Base-by-base conservation (phyloP, 2,888 invertebrate genomes). In the Parnassius apollo region DNA sequence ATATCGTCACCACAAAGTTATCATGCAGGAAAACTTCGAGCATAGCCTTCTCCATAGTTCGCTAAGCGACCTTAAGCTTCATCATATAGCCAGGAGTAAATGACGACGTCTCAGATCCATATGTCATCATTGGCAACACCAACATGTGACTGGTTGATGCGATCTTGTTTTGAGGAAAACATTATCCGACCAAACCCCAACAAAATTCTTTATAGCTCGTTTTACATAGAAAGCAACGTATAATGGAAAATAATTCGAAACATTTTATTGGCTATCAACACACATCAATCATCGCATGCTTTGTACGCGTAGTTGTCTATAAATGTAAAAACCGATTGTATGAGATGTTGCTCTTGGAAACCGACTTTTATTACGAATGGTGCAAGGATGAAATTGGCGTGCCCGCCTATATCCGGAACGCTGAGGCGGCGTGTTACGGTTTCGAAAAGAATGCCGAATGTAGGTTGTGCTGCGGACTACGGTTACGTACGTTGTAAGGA, bases 391-490 rank as follows among this genome's bases (percentile, higher is more conserved):
- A 90, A 80, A 83, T 78, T 88, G 71, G 85, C 85, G 71, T 87
- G 86, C 77, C 72, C 79, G 73, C 72, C 72, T 74, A 80, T 85
- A 91, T 88, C 89, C 90, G 90, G 90, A 87, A 86, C 88, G 88
- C 85, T 85, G 85, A 86, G 88, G 81, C 86, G 86, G 86, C 84
- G 85, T 90, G 89, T 88, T 91, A 91, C 91, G 88, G 90, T 90
- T 91, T 89, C 86, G 86, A 86, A 90, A 91, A 91, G 91, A 91
- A 91, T 91, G 89, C 87, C 78, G 87, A 89, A 91, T 91, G 90
- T 90, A 88, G 91, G 91, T 90, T 91, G 88, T 85, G 84, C 80
- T 84, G 83, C 82, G 78, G 86, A 88, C 87, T 85, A 88, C 89
- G 86, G 91, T 89, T 88, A 87, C 84, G 74, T 83, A 75, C 83